Percentiles rank a stretch among this genome's conserved stretches.
Evolutionary conservation across 2,113 vertebrate genomes (phyloP).

Genomic region (Bostrychus sinensis): DNA sequence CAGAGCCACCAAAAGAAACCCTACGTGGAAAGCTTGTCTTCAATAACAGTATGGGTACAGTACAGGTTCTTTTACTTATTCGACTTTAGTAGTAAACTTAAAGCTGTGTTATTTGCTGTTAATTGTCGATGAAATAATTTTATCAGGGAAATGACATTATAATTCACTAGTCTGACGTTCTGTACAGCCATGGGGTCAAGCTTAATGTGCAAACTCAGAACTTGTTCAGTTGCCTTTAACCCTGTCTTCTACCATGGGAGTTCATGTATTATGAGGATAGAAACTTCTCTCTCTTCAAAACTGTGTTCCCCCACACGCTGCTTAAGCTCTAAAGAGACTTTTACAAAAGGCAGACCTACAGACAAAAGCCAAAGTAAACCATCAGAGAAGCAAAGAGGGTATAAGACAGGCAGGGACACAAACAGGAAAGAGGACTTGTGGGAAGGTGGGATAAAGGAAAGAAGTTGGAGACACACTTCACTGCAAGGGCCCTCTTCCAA

Average conservation of each 20-base stretch:
- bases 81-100: background rate
- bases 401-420: background rate
- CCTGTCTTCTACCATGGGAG: conserved; percentile 22
- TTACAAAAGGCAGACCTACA: background rate
- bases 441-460: conserved; percentile 9
- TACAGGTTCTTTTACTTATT: too few species aligned
- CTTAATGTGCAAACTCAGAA: conserved; percentile 43
- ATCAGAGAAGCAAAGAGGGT: background rate
- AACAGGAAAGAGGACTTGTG: background rate
- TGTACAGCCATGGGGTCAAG: conserved; percentile 54
- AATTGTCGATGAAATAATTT: background rate
- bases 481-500: conserved; percentile 31
- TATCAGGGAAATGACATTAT: background rate
- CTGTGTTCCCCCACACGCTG: background rate
- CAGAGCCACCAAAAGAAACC: background rate
- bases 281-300: background rate
- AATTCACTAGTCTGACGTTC: background rate
- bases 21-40: background rate
- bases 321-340: conserved; percentile 51
- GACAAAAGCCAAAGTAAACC: background rate
- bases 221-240: conserved; percentile 33
- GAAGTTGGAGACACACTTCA: background rate
- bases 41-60: conserved; percentile 4
- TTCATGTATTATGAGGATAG: conserved; percentile 12
- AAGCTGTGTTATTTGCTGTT: background rate